Evolutionary conservation across 2,113 vertebrate genomes (phyloP).

Genomic region (Castor canadensis): DNA sequence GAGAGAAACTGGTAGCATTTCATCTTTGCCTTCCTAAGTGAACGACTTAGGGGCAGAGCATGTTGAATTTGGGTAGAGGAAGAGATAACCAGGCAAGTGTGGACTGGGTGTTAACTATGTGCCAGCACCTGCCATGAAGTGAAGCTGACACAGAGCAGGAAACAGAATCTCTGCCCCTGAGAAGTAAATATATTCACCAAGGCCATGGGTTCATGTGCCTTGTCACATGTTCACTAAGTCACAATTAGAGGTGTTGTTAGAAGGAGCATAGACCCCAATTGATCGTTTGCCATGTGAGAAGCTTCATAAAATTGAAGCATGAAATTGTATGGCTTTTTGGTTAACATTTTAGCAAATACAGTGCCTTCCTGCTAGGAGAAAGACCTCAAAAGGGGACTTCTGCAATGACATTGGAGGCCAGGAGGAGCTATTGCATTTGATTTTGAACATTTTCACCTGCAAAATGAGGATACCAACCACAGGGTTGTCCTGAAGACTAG

Average conservation of each 20-base stretch:
- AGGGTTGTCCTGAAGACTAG: not conserved
- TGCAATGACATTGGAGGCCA: constrained; percentile 60
- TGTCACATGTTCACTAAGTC: not conserved
- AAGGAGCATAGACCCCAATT: not conserved
- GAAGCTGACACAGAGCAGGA: not conserved
- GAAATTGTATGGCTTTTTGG: constrained; percentile 3
- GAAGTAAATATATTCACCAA: not conserved
- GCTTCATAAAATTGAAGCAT: not conserved
- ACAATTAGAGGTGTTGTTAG: not conserved
- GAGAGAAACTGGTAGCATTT: not conserved
- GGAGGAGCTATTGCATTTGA: not conserved
- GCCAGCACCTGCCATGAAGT: not conserved
- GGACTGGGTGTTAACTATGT: not conserved
- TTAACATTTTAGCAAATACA: constrained; percentile 74
- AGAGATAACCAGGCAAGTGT: not conserved
- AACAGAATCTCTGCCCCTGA: not conserved
- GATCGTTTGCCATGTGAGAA: not conserved
- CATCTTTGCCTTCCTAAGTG: not conserved
- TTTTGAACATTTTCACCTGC: not conserved
- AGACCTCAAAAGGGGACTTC: constrained; percentile 65
- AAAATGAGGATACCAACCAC: not conserved
- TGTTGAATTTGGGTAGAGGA: not conserved
- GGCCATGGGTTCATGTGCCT: not conserved
- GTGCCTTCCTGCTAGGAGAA: constrained; percentile 14
- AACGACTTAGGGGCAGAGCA: not conserved